Conservation (phyloP, 2,113 vertebrate species). For the Phocoena phocoena region DNA sequence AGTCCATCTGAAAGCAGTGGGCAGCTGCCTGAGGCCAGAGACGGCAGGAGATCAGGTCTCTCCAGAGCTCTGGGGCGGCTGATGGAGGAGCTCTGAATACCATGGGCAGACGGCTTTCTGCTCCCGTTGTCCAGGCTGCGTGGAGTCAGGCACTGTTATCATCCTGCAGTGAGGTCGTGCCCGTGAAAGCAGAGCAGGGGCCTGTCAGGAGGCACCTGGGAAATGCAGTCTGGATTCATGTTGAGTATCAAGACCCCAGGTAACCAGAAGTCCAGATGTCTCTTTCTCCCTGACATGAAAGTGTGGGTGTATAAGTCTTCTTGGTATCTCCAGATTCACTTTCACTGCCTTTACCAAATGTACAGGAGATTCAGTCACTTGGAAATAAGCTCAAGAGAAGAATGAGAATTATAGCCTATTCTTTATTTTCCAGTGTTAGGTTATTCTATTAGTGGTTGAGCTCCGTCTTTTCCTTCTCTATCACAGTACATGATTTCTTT, state of each 20-base stretch:
- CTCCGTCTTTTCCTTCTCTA: neutral
- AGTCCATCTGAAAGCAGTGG: neutral
- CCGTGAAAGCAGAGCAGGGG: neutral
- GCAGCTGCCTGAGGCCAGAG: neutral
- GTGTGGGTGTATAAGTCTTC: neutral
- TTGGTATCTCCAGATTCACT: neutral
- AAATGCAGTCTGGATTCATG: neutral
- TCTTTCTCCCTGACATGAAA: neutral
- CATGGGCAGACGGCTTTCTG: neutral
- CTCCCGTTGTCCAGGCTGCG: neutral
- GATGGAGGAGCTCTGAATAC: neutral
- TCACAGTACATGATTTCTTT: neutral
- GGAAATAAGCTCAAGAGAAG: neutral
- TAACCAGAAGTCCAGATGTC: neutral
- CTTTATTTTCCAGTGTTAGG: neutral
- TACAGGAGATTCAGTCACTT: neutral
- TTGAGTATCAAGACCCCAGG: neutral
- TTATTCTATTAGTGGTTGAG: neutral
- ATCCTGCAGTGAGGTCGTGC: neutral
- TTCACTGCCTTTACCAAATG: neutral
- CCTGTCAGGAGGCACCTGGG: neutral
- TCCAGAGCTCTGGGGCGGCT: neutral
- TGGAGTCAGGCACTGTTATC: neutral
- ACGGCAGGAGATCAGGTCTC: neutral
- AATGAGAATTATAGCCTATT: neutral